A percentile compares a stretch with the other conserved stretches of the same genome.
Conservation (phyloP, 2,113 vertebrate species). For the Alouatta palliata region DNA sequence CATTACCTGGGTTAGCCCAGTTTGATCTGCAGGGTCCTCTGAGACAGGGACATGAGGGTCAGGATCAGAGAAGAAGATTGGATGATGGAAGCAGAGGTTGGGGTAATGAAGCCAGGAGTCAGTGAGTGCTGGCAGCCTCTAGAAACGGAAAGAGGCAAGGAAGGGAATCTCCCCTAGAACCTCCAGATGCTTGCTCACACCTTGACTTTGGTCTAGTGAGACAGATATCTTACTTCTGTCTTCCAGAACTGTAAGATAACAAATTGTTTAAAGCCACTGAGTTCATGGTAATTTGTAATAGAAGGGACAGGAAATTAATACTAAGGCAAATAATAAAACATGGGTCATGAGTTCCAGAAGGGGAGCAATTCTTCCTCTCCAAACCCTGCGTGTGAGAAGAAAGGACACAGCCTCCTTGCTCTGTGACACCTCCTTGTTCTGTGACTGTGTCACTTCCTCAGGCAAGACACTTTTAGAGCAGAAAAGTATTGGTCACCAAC, state of each 20-base stretch:
- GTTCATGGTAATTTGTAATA: not conserved
- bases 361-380: not conserved
- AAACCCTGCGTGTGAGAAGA: not conserved
- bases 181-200: not conserved
- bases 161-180: not conserved
- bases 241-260: not conserved
- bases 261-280: not conserved
- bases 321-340: not conserved
- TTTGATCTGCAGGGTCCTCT: not conserved
- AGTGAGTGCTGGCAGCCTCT: not conserved
- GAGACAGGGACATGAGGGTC: not conserved
- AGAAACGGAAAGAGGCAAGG: not conserved
- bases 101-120: not conserved
- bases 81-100: not conserved
- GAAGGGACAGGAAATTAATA: not conserved
- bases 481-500: not conserved
- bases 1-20: not conserved
- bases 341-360: not conserved
- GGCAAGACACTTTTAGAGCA: not conserved
- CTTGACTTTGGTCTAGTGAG: not conserved
- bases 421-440: not conserved
- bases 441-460: not conserved
- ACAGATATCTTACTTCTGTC: not conserved
- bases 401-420: not conserved
- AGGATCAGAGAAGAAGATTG: not conserved